Evolutionary conservation across 2,797 vertebrate species (phyloP), one percentile per base, ranked within the genome.

Genomic region (Poeciliopsis infans): DNA sequence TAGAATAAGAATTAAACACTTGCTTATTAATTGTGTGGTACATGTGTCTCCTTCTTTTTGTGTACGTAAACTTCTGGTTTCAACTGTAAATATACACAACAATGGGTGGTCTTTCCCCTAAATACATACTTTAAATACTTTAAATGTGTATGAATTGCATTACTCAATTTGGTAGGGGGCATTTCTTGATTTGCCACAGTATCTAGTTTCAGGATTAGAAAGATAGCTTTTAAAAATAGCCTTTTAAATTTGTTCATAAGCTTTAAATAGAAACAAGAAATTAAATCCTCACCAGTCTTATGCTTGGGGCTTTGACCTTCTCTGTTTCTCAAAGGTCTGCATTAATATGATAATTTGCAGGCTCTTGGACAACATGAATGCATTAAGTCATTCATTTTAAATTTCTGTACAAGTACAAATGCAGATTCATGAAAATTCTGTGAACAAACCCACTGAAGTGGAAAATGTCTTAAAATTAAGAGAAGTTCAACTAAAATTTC

Each of bases 311-410:
- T 20, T 64, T 8, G 33, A 10, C 61, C 20, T 15, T 80, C 33
- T 76, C 15, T 51, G 8, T 45, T 53, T 23, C 25, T 53, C n/a
- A 79, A 77, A 79, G 74, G 59, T 79, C 68, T 75, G 45, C 11
- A 51, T 49, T 36, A 36, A 20, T 36, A 64, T 33, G 7, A 64
- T 64, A 36, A 36, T 66, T 59, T 46, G 20, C 11, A 25, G 28
- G 12, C 31, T 33, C 23, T n/a, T 36, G 25, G 61, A 36, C 7
- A 57, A 31, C 23, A 41, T 28, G 25, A 28, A 59, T 51, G 16
- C 36, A 23, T 12, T 36, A 51, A 33, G 12, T 51, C 23, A 49
- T 36, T 16, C n/a, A 39, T 41, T 49, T 23, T n/a, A 23, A 76
- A 68, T 25, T 20, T 36, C 13, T 55, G 31, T 36, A 25, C 12